Percentiles rank a stretch among this genome's conserved stretches.
phyloP scores from a whole-genome alignment of 2,113 vertebrate species.

The Hoplias malabaricus region DNA sequence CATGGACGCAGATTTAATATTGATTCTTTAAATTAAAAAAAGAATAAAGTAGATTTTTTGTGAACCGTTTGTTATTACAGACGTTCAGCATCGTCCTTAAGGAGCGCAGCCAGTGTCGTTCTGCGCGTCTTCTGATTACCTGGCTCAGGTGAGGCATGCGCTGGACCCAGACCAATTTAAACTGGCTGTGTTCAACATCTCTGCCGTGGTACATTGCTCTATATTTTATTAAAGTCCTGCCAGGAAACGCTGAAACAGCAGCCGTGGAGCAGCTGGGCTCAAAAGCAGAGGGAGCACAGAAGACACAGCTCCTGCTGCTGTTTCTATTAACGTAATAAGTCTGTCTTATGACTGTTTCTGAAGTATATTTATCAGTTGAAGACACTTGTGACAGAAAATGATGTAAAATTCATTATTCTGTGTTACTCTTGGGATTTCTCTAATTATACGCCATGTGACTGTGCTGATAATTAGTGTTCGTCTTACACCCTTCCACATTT shows the following conservation, averaged over 20 bases:
- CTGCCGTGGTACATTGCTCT: constrained; percentile 10
- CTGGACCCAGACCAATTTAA: constrained; percentile 34
- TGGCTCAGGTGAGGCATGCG: constrained; percentile 26
- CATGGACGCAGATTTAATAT: no score
- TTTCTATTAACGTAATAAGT: background rate
- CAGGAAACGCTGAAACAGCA: constrained; percentile 39
- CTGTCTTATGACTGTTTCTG: background rate
- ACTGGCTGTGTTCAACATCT: constrained; percentile 32
- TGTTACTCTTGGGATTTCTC: background rate
- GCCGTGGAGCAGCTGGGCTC: constrained; percentile 7
- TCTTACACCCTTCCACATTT: no score
- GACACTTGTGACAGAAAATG: background rate
- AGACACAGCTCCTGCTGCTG: background rate
- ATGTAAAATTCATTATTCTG: background rate
- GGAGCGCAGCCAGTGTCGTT: background rate
- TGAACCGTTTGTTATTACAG: background rate
- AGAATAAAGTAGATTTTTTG: no score
- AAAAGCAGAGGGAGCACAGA: background rate
- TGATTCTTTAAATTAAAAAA: no score
- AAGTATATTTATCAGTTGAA: no score
- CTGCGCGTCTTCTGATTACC: constrained; percentile 18
- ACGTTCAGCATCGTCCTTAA: background rate
- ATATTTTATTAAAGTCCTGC: constrained; percentile 37
- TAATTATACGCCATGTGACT: background rate
- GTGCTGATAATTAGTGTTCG: background rate